Conservation (phyloP, 2,888 invertebrate species). For the Aporophyla lueneburgensis region DNA sequence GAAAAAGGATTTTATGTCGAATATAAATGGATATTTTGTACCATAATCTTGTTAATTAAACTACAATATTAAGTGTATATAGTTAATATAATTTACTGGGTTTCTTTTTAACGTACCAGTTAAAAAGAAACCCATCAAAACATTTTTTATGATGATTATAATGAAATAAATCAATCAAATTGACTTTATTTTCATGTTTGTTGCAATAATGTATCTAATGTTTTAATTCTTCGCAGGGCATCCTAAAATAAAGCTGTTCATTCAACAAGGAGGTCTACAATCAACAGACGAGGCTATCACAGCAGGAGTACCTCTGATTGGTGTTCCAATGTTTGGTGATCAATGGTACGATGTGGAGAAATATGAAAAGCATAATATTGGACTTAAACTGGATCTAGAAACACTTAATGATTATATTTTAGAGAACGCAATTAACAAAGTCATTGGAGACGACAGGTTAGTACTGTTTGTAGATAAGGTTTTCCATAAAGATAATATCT, state of each 20-base stretch:
- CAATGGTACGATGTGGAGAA: constrained; percentile 80
- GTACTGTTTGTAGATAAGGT: not conserved
- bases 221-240: constrained; percentile 69
- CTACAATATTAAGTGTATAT: too few relatives aligned
- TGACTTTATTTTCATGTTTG: too few relatives aligned
- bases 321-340: constrained; percentile 82
- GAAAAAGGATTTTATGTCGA: too few relatives aligned
- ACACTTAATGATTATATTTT: constrained; percentile 67
- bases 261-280: constrained; percentile 86
- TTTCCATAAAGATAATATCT: not conserved
- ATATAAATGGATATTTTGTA: too few relatives aligned
- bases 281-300: constrained; percentile 84
- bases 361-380: constrained; percentile 73
- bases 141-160: too few relatives aligned
- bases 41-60: too few relatives aligned
- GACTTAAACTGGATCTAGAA: constrained; percentile 75
- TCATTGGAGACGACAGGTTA: constrained; percentile 38
- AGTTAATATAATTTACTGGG: too few relatives aligned
- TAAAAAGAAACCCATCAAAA: too few relatives aligned
- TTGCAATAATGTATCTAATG: not conserved
- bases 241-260: constrained; percentile 84
- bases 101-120: too few relatives aligned
- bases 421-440: constrained; percentile 44
- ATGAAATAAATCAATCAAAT: too few relatives aligned
- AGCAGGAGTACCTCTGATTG: constrained; percentile 81